phyloP scores from a whole-genome alignment of 2,888 invertebrate genomes.

The Nomada hirtipes region DNA sequence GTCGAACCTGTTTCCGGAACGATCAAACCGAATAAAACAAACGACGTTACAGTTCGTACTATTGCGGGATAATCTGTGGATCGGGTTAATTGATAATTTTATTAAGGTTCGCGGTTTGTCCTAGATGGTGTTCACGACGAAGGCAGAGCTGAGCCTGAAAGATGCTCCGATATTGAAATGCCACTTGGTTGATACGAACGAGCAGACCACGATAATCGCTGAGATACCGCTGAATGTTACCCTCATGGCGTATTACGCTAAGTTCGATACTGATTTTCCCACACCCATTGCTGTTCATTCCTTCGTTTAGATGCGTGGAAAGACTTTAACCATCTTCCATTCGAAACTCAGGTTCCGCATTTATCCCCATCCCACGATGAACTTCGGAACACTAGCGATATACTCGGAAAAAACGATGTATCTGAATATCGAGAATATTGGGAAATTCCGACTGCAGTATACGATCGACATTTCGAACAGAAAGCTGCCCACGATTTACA shows the following conservation, averaged over 20 bases:
- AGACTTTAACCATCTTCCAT: too few relatives aligned
- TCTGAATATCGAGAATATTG: conserved; percentile 87
- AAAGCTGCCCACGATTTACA: conserved; percentile 26
- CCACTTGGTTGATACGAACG: conserved; percentile 71
- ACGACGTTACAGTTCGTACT: conserved; percentile 65
- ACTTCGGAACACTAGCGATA: conserved; percentile 87
- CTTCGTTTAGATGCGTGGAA: not conserved
- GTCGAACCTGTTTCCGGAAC: conserved; percentile 72
- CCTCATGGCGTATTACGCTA: conserved; percentile 68
- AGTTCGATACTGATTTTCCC: conserved; percentile 59
- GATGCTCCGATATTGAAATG: conserved; percentile 73
- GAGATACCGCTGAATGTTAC: conserved; percentile 77
- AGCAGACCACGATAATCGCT: conserved; percentile 68
- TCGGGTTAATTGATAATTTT: not conserved
- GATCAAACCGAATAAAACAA: conserved; percentile 66
- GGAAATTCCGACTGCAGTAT: conserved; percentile 86
- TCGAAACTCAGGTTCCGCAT: conserved; percentile 85
- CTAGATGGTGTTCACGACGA: conserved; percentile 70
- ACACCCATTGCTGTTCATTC: not conserved
- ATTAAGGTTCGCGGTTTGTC: not conserved
- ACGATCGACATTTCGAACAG: not conserved
- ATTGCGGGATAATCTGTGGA: not conserved
- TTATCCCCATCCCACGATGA: conserved; percentile 86
- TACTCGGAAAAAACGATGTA: conserved; percentile 85
- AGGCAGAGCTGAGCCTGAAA: conserved; percentile 69